A percentile compares a stretch with the other conserved stretches of the same genome.
phyloP scores from a whole-genome alignment of 2,797 vertebrate genomes.

The Cryptoprocta ferox region DNA sequence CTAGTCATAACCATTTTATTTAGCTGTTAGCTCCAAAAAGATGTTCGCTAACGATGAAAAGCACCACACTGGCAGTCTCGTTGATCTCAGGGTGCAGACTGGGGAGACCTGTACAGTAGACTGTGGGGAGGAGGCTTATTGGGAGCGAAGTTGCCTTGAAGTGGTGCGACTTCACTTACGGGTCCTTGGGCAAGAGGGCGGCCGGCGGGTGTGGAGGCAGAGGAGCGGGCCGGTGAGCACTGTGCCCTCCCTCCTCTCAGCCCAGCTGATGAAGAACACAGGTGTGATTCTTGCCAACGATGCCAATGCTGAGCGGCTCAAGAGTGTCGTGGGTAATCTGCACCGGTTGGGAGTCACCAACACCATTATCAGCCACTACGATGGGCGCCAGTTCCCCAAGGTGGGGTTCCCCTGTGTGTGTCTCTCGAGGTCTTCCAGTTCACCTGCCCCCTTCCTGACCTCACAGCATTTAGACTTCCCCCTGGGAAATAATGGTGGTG shows the following conservation, averaged over 20 bases:
- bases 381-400: conserved; percentile 97
- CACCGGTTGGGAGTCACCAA: conserved; percentile 98
- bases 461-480: background rate
- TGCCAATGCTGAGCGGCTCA: conserved; percentile 92
- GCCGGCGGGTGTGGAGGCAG: rapidly evolving
- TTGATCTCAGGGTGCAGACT: too few relatives aligned
- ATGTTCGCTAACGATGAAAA: background rate
- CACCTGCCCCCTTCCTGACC: background rate
- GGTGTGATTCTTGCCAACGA: conserved; percentile 97
- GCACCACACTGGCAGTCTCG: background rate
- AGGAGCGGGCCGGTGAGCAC: background rate
- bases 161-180: background rate
- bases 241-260: conserved; percentile 80
- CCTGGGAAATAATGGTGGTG: background rate
- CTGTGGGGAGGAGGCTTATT: background rate
- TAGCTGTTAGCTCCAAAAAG: background rate
- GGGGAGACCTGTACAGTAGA: too few relatives aligned
- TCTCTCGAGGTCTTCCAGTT: background rate
- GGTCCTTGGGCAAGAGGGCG: rapidly evolving
- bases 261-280: conserved; percentile 99
- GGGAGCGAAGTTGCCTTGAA: background rate
- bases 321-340: conserved; percentile 97
- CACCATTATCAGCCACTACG: conserved; percentile 93
- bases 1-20: background rate
- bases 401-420: conserved; percentile 78